Evolutionary conservation across 2,888 invertebrate genomes (phyloP), one percentile per base, ranked within the genome.

Genomic region (Drosophila quinaria): DNA sequence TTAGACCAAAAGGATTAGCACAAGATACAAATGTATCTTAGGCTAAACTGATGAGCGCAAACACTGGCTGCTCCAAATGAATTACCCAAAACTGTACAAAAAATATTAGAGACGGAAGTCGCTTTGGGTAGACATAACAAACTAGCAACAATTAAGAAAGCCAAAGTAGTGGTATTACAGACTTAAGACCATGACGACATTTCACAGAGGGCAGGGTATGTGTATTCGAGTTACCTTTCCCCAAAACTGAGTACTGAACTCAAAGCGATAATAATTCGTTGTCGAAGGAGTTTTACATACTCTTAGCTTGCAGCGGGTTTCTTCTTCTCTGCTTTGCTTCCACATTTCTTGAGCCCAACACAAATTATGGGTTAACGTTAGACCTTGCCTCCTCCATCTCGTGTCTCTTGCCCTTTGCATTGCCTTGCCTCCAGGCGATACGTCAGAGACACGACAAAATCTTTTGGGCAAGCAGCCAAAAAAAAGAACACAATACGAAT

Each of bases 1-100:
- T 78, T 78, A 78, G 78, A 78, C 82, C 85, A 74, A 78, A 84
- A 87, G 84, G 84, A 85, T 85, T 87, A 85, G 79, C 86, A 74
- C 59, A 63, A 75, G 73, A 78, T 80, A 81, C 81, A 84, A 83
- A 83, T 81, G 79, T 79, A 77, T 87, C 70, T 68, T n/a, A 54
- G 44, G 67, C 70, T 68, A 69, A 76, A 73, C 69, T 65, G 76
- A 73, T 67, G 72, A 66, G 61, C 60, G 9, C 61, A 66, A 63
- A 59, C 35, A 67, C 42, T 54, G 58, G 15, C 49, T 19, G 31
- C 56, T 17, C 29, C 46, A 77, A 75, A 85, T 82, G 85, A 87
- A 86, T 87, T 84, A 69, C 80, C 67, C 61, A 54, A 84, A 75
- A 73, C 70, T 70, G 73, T 59, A 68, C 49, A 63, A 51, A 58